Base-by-base conservation (phyloP, 2,113 vertebrate genomes). In the Calypte anna region DNA sequence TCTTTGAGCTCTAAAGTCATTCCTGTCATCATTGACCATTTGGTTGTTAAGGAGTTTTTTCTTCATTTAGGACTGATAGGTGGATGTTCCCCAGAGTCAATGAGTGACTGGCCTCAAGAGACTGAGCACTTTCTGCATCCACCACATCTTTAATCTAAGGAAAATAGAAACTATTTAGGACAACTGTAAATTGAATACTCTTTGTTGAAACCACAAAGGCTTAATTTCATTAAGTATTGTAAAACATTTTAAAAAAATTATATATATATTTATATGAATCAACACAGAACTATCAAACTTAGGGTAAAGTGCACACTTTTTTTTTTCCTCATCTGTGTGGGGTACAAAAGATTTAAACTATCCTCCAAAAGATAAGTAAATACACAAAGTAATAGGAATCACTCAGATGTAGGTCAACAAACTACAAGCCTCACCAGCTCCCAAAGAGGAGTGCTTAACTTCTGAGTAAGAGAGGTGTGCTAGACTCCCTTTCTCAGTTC, bases 371-470 rank as follows among this genome's bases (percentile, higher is more conserved):
- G 55, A 36, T 54, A 90, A 58, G 69, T 55, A 94, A 87, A 59
- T 61, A 55, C 40, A 69, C 50, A 53, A 14, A 30, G 33, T n/a
- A 93, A 85, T 44, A 82, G 82, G 87, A 94, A 88, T 83, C 75
- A 80, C 63, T 76, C 59, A 79, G 81, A 82, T 79, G 67, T 73
- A 93, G 83, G 89, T 79, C 91, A 91, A 79, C 70, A 59, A 69
- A 86, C 62, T 59, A 53, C 53, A 82, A 92, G 72, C 73, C 54
- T 96, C 82, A 50, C 66, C 79, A 90, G 75, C 30, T 91, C 67
- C 55, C 75, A 86, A 62, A 79, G 19, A 62, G 53, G 38, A 92
- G 72, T 64, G 86, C 62, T 73, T 89, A 86, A 91, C 72, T 57
- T 90, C 36, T 66, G 53, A 88, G 59, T 46, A 90, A 66, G 58